Percentiles rank a stretch among this genome's conserved stretches.
Evolutionary conservation across 2,797 vertebrate genomes (phyloP).

Genomic region (Gadopsis bispinosus): DNA sequence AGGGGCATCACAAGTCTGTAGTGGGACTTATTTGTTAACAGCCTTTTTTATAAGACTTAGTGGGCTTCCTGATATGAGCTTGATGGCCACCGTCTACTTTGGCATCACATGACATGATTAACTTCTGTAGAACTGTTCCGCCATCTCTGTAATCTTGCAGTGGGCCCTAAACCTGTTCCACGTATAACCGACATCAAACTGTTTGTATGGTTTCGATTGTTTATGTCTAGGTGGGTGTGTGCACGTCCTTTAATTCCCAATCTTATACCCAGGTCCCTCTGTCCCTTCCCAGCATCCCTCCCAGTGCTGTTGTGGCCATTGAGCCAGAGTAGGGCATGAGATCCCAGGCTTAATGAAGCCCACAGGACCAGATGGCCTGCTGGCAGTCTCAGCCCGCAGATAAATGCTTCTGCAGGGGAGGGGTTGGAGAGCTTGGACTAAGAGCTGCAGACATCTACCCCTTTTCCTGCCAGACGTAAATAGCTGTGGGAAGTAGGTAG

Average conservation of each 20-base stretch:
- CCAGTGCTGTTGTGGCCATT: constrained; percentile 38
- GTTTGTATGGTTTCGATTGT: background rate
- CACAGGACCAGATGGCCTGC: constrained; percentile 81
- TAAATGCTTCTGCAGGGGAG: constrained; percentile 71
- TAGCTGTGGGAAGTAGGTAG: constrained; percentile 69
- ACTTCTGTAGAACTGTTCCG: background rate
- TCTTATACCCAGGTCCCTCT: constrained; percentile 30
- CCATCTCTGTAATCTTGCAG: background rate
- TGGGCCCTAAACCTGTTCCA: background rate
- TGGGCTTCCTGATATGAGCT: constrained; percentile 1
- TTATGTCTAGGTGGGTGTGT: constrained; percentile 21
- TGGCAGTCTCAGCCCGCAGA: constrained; percentile 70
- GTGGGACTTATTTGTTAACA: background rate
- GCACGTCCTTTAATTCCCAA: constrained; percentile 27
- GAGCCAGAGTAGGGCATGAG: constrained; percentile 51
- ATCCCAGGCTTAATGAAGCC: constrained; percentile 78
- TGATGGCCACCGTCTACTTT: background rate
- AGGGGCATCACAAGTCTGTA: background rate
- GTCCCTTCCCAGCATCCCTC: constrained; percentile 43
- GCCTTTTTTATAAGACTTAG: too few relatives aligned
- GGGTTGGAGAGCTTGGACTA: constrained; percentile 61
- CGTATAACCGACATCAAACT: background rate
- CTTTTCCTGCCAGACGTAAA: constrained; percentile 68
- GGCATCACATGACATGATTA: constrained; percentile 1
- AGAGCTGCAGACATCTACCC: constrained; percentile 12